Conservation (phyloP, 2,888 invertebrate species). For the Melanostoma mellinum region DNA sequence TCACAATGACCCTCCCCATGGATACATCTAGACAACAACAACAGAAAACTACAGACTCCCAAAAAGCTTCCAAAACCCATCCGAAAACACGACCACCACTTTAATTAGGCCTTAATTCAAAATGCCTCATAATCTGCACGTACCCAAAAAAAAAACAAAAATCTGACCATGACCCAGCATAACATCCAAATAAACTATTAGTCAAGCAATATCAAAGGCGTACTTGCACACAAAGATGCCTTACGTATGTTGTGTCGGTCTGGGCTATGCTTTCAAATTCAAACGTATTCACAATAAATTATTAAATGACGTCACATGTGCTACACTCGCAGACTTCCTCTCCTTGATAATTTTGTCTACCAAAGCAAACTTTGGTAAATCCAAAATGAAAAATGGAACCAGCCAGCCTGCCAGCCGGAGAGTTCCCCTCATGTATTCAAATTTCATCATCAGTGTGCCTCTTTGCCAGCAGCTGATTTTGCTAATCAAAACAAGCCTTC, state of each 20-base stretch:
- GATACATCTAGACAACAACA: no score
- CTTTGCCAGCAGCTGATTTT: not conserved
- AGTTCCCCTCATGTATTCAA: no score
- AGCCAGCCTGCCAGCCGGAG: no score
- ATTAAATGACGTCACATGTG: slow-evolving; percentile 39
- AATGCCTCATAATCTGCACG: slow-evolving; percentile 7
- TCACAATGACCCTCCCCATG: no score
- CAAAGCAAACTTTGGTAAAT: no score
- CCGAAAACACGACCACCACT: not conserved
- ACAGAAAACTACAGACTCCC: no score
- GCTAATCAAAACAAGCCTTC: slow-evolving; percentile 45
- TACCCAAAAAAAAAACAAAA: slow-evolving; percentile 7
- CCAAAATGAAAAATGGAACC: no score
- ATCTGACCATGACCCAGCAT: slow-evolving; percentile 54
- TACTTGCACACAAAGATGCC: not conserved
- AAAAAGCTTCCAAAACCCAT: not conserved
- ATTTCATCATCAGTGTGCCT: no score
- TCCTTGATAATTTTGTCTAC: not conserved
- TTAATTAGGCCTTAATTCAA: not conserved
- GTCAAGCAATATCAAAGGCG: slow-evolving; percentile 8
- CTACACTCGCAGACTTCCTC: not conserved
- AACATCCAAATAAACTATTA: slow-evolving; percentile 19
- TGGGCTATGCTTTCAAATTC: slow-evolving; percentile 12
- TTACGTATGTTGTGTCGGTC: not conserved
- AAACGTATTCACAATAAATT: slow-evolving; percentile 41